These are phyloP conservation scores for Silurus aristotelis DNA, from an alignment of 2,797 vertebrate genomes.

Conservation along the genomic window DNA sequence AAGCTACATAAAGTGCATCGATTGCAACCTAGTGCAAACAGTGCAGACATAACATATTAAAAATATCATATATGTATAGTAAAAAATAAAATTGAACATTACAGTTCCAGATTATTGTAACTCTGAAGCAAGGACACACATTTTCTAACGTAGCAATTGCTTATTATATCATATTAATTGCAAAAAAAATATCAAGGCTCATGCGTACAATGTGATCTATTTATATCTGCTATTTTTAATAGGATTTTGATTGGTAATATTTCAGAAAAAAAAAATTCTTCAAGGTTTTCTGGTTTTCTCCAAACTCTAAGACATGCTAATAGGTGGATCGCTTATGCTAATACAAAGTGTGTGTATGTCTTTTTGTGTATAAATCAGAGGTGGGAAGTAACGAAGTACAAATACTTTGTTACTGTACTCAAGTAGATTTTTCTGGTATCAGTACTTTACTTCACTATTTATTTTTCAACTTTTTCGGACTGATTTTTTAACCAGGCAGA, in stretches of 20 bases:
- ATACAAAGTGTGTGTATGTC: not conserved
- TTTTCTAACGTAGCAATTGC: not conserved
- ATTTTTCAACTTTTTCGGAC: too few relatives aligned
- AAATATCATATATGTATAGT: too few relatives aligned
- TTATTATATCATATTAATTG: not conserved
- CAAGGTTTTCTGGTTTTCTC: not conserved
- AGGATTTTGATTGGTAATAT: not conserved
- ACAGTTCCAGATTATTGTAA: not conserved
- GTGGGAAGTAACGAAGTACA: too few relatives aligned
- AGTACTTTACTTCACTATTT: too few relatives aligned
- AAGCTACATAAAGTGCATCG: too few relatives aligned
- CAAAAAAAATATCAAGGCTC: too few relatives aligned
- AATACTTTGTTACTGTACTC: too few relatives aligned
- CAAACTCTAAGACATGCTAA: not conserved
- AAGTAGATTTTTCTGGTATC: too few relatives aligned
- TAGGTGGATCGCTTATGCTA: not conserved
- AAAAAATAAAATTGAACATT: not conserved
- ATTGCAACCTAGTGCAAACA: too few relatives aligned
- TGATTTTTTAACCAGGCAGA: too few relatives aligned
- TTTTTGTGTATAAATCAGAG: not conserved
- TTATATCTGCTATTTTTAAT: not conserved
- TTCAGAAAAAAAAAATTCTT: not conserved
- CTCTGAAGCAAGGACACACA: too few relatives aligned
- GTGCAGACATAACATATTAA: too few relatives aligned
- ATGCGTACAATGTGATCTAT: not conserved